Conservation (phyloP, 2,797 vertebrate species). For the Artibeus lituratus region DNA sequence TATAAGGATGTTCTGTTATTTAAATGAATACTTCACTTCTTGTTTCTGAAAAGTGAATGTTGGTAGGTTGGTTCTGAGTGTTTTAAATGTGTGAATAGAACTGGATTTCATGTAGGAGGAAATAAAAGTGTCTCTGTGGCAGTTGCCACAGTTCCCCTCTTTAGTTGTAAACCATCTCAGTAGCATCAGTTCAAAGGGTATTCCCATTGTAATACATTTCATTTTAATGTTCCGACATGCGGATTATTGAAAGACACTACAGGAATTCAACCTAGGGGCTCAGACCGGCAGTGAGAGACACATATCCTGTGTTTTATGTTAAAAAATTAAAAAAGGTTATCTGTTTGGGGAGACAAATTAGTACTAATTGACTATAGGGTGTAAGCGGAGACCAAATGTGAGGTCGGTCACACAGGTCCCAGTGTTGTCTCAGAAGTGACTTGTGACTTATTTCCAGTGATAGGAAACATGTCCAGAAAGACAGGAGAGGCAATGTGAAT, state of each 20-base stretch:
- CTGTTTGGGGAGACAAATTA: neutral
- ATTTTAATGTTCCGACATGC: constrained; percentile 10
- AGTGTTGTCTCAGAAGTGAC: neutral
- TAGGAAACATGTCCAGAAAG: neutral
- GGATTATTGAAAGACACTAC: neutral
- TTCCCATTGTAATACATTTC: constrained; percentile 12
- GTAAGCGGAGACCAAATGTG: neutral
- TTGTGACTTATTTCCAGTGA: constrained; percentile 13
- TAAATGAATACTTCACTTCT: constrained; percentile 44
- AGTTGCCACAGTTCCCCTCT: neutral
- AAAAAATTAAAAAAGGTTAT: neutral
- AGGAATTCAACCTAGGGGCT: neutral
- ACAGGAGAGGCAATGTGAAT: neutral
- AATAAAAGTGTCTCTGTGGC: constrained; percentile 15
- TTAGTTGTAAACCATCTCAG: neutral
- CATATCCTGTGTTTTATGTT: neutral
- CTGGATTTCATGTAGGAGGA: neutral
- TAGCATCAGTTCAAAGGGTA: neutral
- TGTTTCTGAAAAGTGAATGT: constrained; percentile 47
- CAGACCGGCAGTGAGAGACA: neutral
- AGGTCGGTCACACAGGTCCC: neutral
- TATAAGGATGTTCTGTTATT: constrained; percentile 27
- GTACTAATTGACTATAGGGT: neutral
- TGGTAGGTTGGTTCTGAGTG: constrained; percentile 16
- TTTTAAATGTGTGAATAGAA: constrained; percentile 60